phyloP scores from a whole-genome alignment of 2,888 invertebrate species.

The Phrixothrix hirtus region DNA sequence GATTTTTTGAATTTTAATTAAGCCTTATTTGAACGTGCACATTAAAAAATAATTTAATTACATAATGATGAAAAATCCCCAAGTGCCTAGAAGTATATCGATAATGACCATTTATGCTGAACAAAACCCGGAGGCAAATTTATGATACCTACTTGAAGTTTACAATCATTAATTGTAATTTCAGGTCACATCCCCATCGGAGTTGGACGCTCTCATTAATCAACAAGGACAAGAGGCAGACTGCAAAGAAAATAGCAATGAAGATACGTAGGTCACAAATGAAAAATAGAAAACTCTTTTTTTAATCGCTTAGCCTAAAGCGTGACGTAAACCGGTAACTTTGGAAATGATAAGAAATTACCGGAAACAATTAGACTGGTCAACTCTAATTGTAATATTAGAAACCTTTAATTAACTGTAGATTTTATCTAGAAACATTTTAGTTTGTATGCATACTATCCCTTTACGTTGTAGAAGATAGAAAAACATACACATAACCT shows the following conservation, averaged over 20 bases:
- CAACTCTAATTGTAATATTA: too few species aligned
- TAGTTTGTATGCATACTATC: too few species aligned
- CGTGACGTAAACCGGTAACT: not conserved
- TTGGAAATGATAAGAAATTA: not conserved
- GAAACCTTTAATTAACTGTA: too few species aligned
- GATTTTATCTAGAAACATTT: too few species aligned
- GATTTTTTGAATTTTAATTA: slow-evolving; percentile 1
- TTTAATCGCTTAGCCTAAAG: not conserved
- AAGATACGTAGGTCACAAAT: slow-evolving; percentile 23
- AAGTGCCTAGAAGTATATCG: not conserved
- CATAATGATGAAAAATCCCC: too few species aligned
- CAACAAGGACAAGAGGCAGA: slow-evolving; percentile 22
- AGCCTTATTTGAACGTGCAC: too few species aligned
- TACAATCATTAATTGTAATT: slow-evolving; percentile 33
- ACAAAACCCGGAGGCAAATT: slow-evolving; percentile 6
- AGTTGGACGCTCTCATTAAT: slow-evolving; percentile 64
- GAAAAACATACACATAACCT: too few species aligned
- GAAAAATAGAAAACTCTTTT: not conserved
- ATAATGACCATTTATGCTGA: slow-evolving; percentile 2
- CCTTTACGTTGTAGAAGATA: too few species aligned
- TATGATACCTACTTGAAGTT: slow-evolving; percentile 4
- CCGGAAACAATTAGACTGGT: too few species aligned
- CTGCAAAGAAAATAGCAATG: slow-evolving; percentile 25
- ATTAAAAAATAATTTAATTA: too few species aligned
- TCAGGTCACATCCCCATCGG: slow-evolving; percentile 61